phyloP scores from a whole-genome alignment of 2,797 vertebrate species.

The Pagetopsis macropterus region DNA sequence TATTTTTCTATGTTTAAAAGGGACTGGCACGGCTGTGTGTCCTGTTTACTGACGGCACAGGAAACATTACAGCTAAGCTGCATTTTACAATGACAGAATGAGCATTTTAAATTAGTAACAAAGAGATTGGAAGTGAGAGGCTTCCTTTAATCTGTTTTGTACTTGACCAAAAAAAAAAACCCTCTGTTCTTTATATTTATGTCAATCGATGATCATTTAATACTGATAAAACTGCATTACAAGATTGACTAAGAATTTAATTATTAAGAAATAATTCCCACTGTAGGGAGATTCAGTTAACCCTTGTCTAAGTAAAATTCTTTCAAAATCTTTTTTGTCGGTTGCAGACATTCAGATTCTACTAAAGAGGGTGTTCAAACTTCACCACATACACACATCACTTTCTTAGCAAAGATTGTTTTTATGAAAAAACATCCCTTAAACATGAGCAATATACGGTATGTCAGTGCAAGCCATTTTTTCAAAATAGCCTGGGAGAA shows the following conservation, averaged over 20 bases:
- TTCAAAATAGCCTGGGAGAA: not conserved
- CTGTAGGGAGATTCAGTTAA: not conserved
- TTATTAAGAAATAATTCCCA: conserved; percentile 1
- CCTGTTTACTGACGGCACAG: conserved; percentile 32
- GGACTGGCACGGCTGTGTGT: not conserved
- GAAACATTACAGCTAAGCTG: conserved; percentile 17
- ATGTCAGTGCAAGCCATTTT: not conserved
- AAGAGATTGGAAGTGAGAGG: conserved; percentile 20
- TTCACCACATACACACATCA: not conserved
- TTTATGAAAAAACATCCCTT: not conserved
- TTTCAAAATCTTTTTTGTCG: not conserved
- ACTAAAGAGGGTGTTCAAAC: not conserved
- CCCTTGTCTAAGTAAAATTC: not conserved
- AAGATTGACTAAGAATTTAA: not conserved
- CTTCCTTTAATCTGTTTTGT: conserved; percentile 13
- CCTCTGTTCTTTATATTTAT: conserved; percentile 24
- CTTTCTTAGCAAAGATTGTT: not conserved
- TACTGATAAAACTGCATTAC: conserved; percentile 4
- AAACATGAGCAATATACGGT: not conserved
- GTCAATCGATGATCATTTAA: conserved; percentile 12
- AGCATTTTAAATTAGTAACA: conserved; percentile 38
- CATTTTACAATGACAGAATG: conserved; percentile 38
- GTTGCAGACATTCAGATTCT: conserved; percentile 10
- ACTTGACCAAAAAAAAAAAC: not conserved
- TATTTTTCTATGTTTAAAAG: conserved; percentile 15